Base-by-base conservation (phyloP, 2,888 invertebrate species). In the Erpobdella octoculata region DNA sequence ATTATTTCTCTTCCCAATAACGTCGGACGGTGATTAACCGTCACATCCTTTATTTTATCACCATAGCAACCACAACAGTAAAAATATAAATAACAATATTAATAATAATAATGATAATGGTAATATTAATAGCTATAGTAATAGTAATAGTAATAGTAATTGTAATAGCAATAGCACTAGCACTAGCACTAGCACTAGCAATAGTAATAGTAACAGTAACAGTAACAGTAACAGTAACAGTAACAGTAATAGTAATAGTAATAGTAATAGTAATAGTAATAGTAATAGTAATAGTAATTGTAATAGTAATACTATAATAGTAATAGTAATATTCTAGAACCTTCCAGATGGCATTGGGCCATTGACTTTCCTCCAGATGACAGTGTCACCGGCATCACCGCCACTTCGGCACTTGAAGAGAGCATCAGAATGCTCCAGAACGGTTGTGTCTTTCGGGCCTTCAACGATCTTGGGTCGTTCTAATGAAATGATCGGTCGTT, bases 401-500 rank as follows among this genome's bases (percentile, higher is more conserved):
- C 61, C 67, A 5, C 75, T 76, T 48, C 74, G 70, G 68, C 77
- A 77, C 46, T 72, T 66, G 72, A 77, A 77, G 36, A 72, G 69
- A 18, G 74, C 76, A 9, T 74, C 72, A 15, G 70, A 72, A 38
- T 74, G 61, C 53, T 76, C 76, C 48, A 71, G 68, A 12, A 72
- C 73, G 12, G 65, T 65, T 8, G 69, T 35, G 61, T 75, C 73
- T 67, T 75, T 69, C 0, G 76, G 76, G 12, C 73, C 65, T 53
- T 72, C 71, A n/a, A 71, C 64, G 41, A 76, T 71, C 38, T 66
- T 68, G 28, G 76, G 76, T 66, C 91, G 91, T 82, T 91, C 89
- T 93, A 88, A 76, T 53, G 67, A 35, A 59, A 18, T 67, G 15
- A 2, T 38, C 21, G 9, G 15, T 38, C 21, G 8, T n/a, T 35